A percentile compares a stretch with the other conserved stretches of the same genome.
Conservation (phyloP, 2,797 vertebrate species). For the Chaunax sp. region DNA sequence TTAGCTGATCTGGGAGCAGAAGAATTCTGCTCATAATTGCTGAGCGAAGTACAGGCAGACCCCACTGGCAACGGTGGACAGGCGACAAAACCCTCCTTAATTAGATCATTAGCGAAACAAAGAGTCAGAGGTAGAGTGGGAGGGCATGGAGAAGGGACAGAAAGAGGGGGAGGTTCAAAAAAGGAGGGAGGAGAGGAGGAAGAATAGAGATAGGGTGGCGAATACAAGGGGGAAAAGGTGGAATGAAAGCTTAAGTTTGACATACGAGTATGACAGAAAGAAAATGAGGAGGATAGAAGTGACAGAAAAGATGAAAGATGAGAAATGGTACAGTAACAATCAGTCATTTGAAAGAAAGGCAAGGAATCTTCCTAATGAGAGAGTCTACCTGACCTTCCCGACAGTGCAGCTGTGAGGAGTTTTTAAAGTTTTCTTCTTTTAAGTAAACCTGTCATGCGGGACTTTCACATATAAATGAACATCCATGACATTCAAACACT, state of each 20-base stretch:
- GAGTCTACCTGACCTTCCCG: constrained; percentile 40
- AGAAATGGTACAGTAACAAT: neutral
- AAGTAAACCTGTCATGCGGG: constrained; percentile 34
- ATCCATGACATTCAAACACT: neutral
- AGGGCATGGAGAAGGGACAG: constrained; percentile 24
- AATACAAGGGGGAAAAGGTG: neutral
- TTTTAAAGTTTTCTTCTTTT: constrained; percentile 44
- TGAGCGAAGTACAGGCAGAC: constrained; percentile 67
- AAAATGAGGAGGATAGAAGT: constrained; percentile 5
- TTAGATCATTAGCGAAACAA: constrained; percentile 69
- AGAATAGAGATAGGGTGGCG: neutral
- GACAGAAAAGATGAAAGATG: constrained; percentile 8
- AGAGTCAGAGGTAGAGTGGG: constrained; percentile 41
- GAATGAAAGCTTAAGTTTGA: neutral
- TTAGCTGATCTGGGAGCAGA: constrained; percentile 72
- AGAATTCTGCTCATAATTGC: constrained; percentile 76
- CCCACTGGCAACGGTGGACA: constrained; percentile 72
- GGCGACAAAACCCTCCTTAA: constrained; percentile 75
- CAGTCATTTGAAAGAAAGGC: constrained; percentile 20
- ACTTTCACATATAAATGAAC: neutral
- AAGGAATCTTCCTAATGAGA: constrained; percentile 53
- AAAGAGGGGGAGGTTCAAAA: constrained; percentile 5
- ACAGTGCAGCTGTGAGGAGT: constrained; percentile 27
- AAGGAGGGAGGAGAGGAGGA: neutral
- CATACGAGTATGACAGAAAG: constrained; percentile 6